phyloP scores from a whole-genome alignment of 1,140 invertebrate species.

The Papilio dardanus region DNA sequence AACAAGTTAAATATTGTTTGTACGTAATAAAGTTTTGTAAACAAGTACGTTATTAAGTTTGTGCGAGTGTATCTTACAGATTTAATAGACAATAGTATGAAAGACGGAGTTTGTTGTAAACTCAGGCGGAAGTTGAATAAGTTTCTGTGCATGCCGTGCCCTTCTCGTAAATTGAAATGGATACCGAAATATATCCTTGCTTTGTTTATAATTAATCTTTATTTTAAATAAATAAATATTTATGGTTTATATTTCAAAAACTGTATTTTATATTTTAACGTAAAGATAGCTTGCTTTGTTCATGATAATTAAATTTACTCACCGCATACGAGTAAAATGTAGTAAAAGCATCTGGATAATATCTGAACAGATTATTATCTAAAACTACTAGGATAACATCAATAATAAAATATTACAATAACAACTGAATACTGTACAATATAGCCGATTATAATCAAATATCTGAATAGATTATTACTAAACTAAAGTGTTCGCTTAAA shows the following conservation, averaged over 20 bases:
- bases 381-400: not conserved
- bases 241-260: no score
- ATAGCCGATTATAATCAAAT: slow-evolving; percentile 16
- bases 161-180: slow-evolving; percentile 74
- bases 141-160: slow-evolving; percentile 62
- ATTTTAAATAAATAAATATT: not conserved
- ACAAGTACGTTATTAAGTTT: slow-evolving; percentile 52
- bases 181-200: slow-evolving; percentile 64
- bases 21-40: slow-evolving; percentile 53
- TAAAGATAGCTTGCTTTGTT: not conserved
- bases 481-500: slow-evolving; percentile 38
- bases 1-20: slow-evolving; percentile 40
- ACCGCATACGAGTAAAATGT: not conserved
- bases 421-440: not conserved
- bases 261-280: no score
- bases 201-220: slow-evolving; percentile 59
- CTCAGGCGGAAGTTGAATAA: slow-evolving; percentile 65
- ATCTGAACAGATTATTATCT: not conserved
- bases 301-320: not conserved
- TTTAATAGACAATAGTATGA: slow-evolving; percentile 70
- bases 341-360: not conserved
- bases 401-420: not conserved
- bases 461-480: slow-evolving; percentile 34
- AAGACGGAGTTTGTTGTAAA: slow-evolving; percentile 73
- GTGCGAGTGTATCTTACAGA: slow-evolving; percentile 68